Percentiles rank a stretch among this genome's conserved stretches.
phyloP scores from a whole-genome alignment of 1,140 invertebrate genomes.

The Zaprionus taronus region DNA sequence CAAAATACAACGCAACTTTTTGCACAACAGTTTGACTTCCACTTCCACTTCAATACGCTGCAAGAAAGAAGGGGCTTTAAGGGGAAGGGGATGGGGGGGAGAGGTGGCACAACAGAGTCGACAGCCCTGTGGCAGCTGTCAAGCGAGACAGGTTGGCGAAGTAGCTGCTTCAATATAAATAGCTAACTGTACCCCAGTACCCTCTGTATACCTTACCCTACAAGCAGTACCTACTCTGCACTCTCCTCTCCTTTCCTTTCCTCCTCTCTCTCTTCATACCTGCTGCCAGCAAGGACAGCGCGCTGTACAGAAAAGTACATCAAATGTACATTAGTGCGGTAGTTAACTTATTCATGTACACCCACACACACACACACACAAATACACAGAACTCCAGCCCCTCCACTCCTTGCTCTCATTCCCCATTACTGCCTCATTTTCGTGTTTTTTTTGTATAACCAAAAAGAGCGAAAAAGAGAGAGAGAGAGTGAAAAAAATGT shows the following conservation, averaged over 20 bases:
- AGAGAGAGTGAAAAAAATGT: slow-evolving; percentile 40
- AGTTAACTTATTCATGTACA: slow-evolving; percentile 74
- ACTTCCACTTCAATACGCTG: slow-evolving; percentile 54
- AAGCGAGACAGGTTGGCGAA: slow-evolving; percentile 59
- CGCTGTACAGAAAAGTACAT: slow-evolving; percentile 62
- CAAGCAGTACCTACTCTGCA: not conserved
- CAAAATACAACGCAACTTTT: slow-evolving; percentile 55
- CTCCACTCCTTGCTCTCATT: not conserved
- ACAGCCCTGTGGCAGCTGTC: slow-evolving; percentile 60
- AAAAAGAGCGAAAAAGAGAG: slow-evolving; percentile 10
- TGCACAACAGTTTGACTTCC: slow-evolving; percentile 52
- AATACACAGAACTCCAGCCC: slow-evolving; percentile 12
- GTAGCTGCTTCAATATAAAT: slow-evolving; percentile 67
- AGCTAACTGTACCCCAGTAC: slow-evolving; percentile 35
- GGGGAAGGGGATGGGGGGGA: not conserved
- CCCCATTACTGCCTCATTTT: slow-evolving; percentile 28
- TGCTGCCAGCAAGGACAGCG: slow-evolving; percentile 15
- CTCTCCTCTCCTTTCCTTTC: no score
- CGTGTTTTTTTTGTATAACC: slow-evolving; percentile 47
- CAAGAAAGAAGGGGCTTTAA: not conserved
- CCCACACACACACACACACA: not conserved
- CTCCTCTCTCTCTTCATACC: not conserved
- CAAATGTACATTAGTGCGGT: slow-evolving; percentile 77
- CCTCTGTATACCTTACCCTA: slow-evolving; percentile 20
- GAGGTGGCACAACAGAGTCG: slow-evolving; percentile 15